Percentiles rank a stretch among this genome's conserved stretches.
These are phyloP conservation scores for Epicauta chinensis DNA, from an alignment of 1,140 invertebrate species.

Conservation along the genomic window DNA sequence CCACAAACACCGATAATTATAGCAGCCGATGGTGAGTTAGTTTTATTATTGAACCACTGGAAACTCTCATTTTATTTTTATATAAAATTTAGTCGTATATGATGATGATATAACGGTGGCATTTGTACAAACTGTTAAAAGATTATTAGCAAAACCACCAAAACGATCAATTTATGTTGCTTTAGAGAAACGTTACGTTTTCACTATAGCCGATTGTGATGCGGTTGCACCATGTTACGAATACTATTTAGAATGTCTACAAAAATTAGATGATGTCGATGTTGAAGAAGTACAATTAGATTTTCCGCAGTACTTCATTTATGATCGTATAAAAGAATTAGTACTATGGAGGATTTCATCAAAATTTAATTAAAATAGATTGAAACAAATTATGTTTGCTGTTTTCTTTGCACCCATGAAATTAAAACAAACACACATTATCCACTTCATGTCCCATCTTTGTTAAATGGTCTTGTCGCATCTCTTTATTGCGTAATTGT, in stretches of 20 bases:
- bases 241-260: conserved; percentile 62
- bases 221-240: conserved; percentile 78
- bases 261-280: conserved; percentile 44
- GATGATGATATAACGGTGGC: conserved; percentile 76
- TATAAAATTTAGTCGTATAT: conserved; percentile 71
- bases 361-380: conserved; percentile 8
- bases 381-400: background rate
- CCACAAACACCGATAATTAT: conserved; percentile 56
- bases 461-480: conserved; percentile 32
- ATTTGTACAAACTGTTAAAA: conserved; percentile 67
- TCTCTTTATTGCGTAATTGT: conserved; percentile 37
- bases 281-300: conserved; percentile 59
- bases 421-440: conserved; percentile 31
- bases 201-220: conserved; percentile 72
- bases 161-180: conserved; percentile 67
- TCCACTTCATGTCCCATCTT: conserved; percentile 25
- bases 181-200: conserved; percentile 81
- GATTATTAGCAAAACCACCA: conserved; percentile 54
- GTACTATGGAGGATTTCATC: conserved; percentile 64
- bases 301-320: conserved; percentile 77
- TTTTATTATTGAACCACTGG: background rate
- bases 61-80: conserved; percentile 3
- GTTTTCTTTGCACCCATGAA: background rate
- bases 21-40: conserved; percentile 67
- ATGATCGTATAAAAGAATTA: conserved; percentile 69